Evolutionary conservation across 2,888 invertebrate genomes (phyloP), one percentile per base, ranked within the genome.

Genomic region (Oxycera nigricornis): DNA sequence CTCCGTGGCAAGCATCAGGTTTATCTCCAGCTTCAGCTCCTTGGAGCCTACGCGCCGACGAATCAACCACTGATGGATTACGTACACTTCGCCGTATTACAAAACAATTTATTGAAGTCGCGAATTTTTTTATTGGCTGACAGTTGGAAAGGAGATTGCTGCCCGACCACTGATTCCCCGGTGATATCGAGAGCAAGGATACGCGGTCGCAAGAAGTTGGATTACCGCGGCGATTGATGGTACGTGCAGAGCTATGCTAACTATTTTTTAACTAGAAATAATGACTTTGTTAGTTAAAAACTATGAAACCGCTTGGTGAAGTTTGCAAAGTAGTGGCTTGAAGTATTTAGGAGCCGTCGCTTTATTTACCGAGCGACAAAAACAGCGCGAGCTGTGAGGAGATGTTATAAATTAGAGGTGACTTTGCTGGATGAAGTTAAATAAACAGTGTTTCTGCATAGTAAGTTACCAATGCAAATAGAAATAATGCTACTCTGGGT

Each of bases 241-340:
- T 59, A 73, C 59, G 61, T 35, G 73, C 31, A 28, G 52, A 76
- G 67, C 46, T 76, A 76, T 76, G 73, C 73, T 76, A 75, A 76
- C 65, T 65, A 76, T 76, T 75, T 76, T 62, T 70, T 61, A 68
- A 74, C 61, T 70, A 76, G 65, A 74, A 76, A 73, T 76, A 76
- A 76, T 76, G 76, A 76, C 76, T 76, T 75, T 76, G 75, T 76
- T 76, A 76, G 70, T 68, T 76, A 75, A 75, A 76, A 76, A 73
- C 73, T 59, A 73, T 73, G 41, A 70, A 74, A 74, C 31, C 39
- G 22, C 70, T 70, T 52, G 70, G 22, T 52, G 26, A 55, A 65
- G 65, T 65, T 65, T 65, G 30, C 55, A 31, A 68, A 55, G 39
- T 28, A 35, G 55, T 22, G 52, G 70, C 52, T 70, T 14, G 20